Percentiles rank a stretch among this genome's conserved stretches.
phyloP scores from a whole-genome alignment of 64 coral and sea anemone genomes.

The Stichodactyla helianthus region DNA sequence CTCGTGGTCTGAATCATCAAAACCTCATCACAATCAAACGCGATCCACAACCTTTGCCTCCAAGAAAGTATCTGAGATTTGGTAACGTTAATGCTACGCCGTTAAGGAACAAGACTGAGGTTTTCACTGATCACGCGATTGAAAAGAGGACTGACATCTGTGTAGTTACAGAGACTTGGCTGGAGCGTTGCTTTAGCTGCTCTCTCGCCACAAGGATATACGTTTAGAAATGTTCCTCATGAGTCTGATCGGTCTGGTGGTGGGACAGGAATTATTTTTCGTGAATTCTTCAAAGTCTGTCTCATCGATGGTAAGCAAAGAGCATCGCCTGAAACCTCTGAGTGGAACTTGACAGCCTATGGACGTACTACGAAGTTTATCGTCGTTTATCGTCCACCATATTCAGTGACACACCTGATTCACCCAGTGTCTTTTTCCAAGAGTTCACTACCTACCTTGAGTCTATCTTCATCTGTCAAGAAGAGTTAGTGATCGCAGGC shows the following conservation, averaged over 20 bases:
- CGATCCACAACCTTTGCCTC: not conserved
- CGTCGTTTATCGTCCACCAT: slow-evolving; percentile 28
- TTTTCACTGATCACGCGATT: slow-evolving; percentile 39
- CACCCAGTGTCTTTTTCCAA: slow-evolving; percentile 43
- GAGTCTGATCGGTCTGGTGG: slow-evolving; percentile 36
- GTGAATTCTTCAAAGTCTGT: slow-evolving; percentile 3
- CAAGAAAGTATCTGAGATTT: slow-evolving; percentile 7
- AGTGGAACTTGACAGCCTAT: not conserved
- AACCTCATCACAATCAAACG: too few species aligned
- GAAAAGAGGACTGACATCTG: slow-evolving; percentile 19
- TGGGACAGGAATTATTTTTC: slow-evolving; percentile 25
- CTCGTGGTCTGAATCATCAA: too few species aligned
- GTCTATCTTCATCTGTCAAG: slow-evolving; percentile 8
- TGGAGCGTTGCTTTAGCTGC: not conserved
- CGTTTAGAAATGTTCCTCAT: slow-evolving; percentile 10
- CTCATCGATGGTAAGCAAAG: not conserved
- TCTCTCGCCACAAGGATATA: slow-evolving; percentile 18
- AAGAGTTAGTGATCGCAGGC: slow-evolving; percentile 15
- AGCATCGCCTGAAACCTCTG: not conserved
- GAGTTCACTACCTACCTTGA: slow-evolving; percentile 39
- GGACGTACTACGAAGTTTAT: not conserved
- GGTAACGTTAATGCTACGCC: slow-evolving; percentile 35
- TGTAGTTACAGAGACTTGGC: slow-evolving; percentile 39
- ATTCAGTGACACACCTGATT: slow-evolving; percentile 31
- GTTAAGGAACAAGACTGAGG: slow-evolving; percentile 18